Percentiles rank a stretch among this genome's conserved stretches.
Evolutionary conservation across 2,888 invertebrate species (phyloP).

Genomic region (Penaeus monodon): DNA sequence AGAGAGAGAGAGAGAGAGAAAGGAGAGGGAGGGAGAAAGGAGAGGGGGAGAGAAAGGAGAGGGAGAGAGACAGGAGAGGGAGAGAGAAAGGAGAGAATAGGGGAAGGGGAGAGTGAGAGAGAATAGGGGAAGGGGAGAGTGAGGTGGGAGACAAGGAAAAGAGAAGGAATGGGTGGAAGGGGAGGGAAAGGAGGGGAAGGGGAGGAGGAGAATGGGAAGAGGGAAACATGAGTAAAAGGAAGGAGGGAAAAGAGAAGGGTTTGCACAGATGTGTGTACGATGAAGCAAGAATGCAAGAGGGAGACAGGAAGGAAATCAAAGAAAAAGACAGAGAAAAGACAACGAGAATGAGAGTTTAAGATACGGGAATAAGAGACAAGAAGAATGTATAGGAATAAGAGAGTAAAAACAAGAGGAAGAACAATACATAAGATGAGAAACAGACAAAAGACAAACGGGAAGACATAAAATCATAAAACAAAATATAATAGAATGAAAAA

Average conservation of each 20-base stretch:
- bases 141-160: conserved; percentile 4
- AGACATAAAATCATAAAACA: not conserved
- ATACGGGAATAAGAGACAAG: not conserved
- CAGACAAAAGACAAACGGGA: not conserved
- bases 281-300: not conserved
- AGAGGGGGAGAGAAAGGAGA: not conserved
- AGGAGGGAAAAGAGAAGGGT: not conserved
- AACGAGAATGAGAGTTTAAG: not conserved
- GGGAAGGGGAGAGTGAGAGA: conserved; percentile 13
- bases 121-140: conserved; percentile 20
- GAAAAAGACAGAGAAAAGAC: conserved; percentile 10
- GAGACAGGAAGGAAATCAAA: not conserved
- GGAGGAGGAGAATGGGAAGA: not conserved
- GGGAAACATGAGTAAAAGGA: not conserved
- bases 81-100: not conserved
- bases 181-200: no score
- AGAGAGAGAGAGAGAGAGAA: not conserved
- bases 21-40: not conserved
- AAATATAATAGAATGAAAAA: no score
- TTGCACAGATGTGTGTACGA: not conserved
- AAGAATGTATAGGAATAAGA: not conserved
- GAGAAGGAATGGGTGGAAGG: not conserved
- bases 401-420: not conserved
- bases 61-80: not conserved
- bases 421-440: not conserved